Percentiles rank a stretch among this genome's conserved stretches.
Evolutionary conservation across 2,113 vertebrate genomes (phyloP).

Genomic region (Nycticorax nycticorax): DNA sequence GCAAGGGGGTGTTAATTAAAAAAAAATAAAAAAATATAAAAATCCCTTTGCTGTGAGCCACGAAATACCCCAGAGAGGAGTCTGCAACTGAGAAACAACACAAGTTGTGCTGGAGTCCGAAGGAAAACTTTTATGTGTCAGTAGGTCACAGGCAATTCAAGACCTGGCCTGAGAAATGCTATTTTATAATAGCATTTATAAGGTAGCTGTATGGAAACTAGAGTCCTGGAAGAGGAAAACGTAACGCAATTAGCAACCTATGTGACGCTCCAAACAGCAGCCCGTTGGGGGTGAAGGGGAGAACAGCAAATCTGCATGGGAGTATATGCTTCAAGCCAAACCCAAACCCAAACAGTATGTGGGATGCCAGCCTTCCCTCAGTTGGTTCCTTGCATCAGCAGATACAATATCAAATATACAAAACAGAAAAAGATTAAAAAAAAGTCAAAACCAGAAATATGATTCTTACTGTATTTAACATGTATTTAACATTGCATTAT

Average conservation of each 20-base stretch:
- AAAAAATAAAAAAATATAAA: neutral
- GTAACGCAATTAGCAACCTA: neutral
- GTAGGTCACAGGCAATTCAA: neutral
- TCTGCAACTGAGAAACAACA: neutral
- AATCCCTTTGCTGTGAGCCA: neutral
- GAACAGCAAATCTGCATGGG: neutral
- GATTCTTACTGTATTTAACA: neutral
- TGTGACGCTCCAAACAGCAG: neutral
- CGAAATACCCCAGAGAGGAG: neutral
- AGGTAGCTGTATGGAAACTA: neutral
- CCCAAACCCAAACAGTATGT: neutral
- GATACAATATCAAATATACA: neutral
- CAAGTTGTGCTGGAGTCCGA: neutral
- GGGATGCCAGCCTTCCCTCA: slow-evolving; percentile 4
- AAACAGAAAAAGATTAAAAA: neutral
- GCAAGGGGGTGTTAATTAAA: neutral
- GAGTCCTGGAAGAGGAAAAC: neutral
- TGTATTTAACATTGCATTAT: neutral
- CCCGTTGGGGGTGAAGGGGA: neutral
- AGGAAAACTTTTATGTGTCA: neutral
- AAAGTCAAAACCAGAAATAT: neutral
- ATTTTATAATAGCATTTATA: neutral
- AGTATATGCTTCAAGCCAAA: neutral
- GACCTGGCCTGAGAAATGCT: neutral
- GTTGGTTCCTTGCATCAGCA: neutral